Evolutionary conservation across 1,140 invertebrate genomes (phyloP), one percentile per base, ranked within the genome.

Genomic region (Anastatus disparis): DNA sequence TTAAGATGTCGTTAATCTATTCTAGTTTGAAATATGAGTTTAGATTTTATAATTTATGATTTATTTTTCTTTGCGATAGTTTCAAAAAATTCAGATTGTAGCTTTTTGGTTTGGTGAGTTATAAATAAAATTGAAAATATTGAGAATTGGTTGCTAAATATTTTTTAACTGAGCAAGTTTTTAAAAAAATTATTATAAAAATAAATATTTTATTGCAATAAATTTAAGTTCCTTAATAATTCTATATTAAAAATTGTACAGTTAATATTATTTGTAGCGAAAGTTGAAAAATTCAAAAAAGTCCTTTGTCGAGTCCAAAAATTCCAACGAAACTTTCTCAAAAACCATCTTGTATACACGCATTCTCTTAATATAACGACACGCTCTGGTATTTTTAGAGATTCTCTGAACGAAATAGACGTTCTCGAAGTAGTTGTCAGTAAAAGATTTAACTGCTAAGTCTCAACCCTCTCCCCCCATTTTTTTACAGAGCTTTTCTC

Each of bases 331-430:
- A n/a, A n/a, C 26, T 62, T 62, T 29, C 40, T 27, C 40, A 13
- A 67, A 40, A 61, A 46, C 24, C 31, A 56, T 8, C 26, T 56
- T 44, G 38, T 26, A 38, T 56, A 13, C 31, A 52, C 15, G 58
- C 58, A 27, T n/a, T n/a, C 62, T 22, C 27, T 38, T 20, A 44
- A 66, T 55, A 66, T 55, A 66, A 58, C 64, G 24, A n/a, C n/a
- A 58, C 24, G 38, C 38, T 26, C 20, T 29, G 58, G 55, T 70
- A 70, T 70, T 70, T 63, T 70, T 70, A 70, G 67, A 58, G 38
- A 40, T 61, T 70, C 67, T 27, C 58, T 17, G 58, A 62, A 63
- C 59, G 29, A 50, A 52, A 70, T 53, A 55, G 42, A 46, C 44
- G 35, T 40, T 35, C 38, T 20, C 38, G 4, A 42, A 46, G 50